Evolutionary conservation across 1,140 invertebrate species (phyloP), one percentile per base, ranked within the genome.

Genomic region (Olivierus martensii): DNA sequence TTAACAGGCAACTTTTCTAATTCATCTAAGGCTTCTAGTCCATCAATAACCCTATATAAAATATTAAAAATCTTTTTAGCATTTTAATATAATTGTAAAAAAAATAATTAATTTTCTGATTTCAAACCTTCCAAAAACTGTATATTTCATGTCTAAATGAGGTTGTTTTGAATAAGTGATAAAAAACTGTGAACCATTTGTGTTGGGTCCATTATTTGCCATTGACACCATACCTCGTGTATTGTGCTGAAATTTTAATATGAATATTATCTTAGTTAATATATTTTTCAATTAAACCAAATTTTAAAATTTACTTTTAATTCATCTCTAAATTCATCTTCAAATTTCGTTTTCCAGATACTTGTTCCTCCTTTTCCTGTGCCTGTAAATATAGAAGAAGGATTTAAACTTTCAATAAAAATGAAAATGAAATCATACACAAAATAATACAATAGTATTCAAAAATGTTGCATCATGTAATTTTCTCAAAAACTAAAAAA

Each of bases 151-250:
- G 71, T 98, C 94, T 39, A 98, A 74, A 73, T 93, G 88, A n/a
- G 89, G 83, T 62, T 98, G 92, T 55, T 90, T 81, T 5, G 77
- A 80, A 71, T 96, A 97, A 0, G 87, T 85, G 56, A 98, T 85
- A 65, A 97, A 99, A 71, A 98, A 99, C 69, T 99, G 94, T 63
- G 89, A 93, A n/a, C 81, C 85, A 77, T 98, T 99, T n/a, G 88
- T 88, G 67, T 98, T 94, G 12, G 91, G 89, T 17, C 93, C 93
- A 74, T 89, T 96, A 66, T 95, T 98, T n/a, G 94, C 94, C 92
- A 98, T 96, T 12, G 91, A 96, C 1, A 98, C 71, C 44, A 87
- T 82, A 3, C 94, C 94, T 65, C 91, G 75, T 7, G 77, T 71
- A 65, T 78, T 84, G 65, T 96, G 92, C 82, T 86, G 62, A 5